A percentile compares a stretch with the other conserved stretches of the same genome.
Conservation (phyloP, 1,140 invertebrate genomes). For the Chymomyza costata region DNA sequence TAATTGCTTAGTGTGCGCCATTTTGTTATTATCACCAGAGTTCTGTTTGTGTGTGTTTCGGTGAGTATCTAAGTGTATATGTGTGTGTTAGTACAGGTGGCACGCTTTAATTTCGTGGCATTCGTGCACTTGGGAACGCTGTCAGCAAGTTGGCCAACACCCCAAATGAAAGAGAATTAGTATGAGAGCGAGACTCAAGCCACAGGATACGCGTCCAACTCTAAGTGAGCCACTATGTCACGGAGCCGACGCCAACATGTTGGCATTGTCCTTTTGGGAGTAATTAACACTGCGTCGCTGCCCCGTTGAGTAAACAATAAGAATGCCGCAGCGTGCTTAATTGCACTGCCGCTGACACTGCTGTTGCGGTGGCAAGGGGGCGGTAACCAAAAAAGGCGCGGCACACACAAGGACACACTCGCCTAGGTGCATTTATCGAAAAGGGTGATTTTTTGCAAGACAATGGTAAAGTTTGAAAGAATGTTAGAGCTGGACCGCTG, state of each 20-base stretch:
- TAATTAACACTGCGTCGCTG: conserved; percentile 67
- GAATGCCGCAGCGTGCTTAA: conserved; percentile 59
- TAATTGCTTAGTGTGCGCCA: conserved; percentile 37
- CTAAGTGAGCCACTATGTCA: conserved; percentile 68
- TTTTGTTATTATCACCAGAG: conserved; percentile 45
- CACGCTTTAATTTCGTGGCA: conserved; percentile 59
- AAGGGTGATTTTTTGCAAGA: too few relatives aligned
- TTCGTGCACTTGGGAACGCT: conserved; percentile 35
- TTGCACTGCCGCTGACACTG: conserved; percentile 40
- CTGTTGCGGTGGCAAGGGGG: too few relatives aligned
- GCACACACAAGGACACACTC: conserved; percentile 3
- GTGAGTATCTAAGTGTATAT: too few relatives aligned
- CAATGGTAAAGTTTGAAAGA: too few relatives aligned
- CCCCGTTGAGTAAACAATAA: conserved; percentile 51
- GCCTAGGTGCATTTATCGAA: too few relatives aligned
- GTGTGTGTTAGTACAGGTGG: too few relatives aligned
- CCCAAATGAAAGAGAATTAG: conserved; percentile 3
- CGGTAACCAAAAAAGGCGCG: too few relatives aligned
- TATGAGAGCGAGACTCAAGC: conserved; percentile 3
- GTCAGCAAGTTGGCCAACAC: conserved; percentile 23
- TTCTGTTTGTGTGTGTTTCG: too few relatives aligned
- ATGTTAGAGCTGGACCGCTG: too few relatives aligned
- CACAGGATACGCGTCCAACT: too few relatives aligned
- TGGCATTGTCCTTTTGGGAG: conserved; percentile 31
- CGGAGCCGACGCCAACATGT: conserved; percentile 18